Conservation (phyloP, 2,797 vertebrate genomes). For the Poeciliopsis presidionis region DNA sequence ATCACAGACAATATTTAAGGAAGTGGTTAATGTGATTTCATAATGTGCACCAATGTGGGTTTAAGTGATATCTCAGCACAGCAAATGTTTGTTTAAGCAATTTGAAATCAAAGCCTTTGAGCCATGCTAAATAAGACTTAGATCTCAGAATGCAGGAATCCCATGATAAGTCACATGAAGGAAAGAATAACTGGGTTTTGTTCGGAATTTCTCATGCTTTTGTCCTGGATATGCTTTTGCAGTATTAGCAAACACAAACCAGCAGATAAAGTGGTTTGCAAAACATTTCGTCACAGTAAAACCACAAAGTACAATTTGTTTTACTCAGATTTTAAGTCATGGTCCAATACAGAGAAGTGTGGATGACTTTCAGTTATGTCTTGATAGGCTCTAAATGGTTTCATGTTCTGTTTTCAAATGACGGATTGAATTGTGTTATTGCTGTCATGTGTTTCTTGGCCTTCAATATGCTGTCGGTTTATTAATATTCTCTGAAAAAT, state of each 20-base stretch:
- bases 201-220: constrained; percentile 6
- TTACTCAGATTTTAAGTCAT: neutral
- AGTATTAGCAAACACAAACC: constrained; percentile 12
- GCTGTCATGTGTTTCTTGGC: neutral
- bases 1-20: neutral
- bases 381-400: neutral
- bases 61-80: neutral
- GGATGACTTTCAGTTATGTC: neutral
- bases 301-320: neutral
- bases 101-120: neutral
- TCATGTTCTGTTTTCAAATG: neutral
- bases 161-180: constrained; percentile 57
- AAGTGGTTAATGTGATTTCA: neutral
- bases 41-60: neutral
- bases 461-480: neutral
- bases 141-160: constrained; percentile 19
- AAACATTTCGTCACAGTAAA: neutral
- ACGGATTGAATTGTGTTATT: neutral
- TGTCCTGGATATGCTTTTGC: neutral
- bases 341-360: neutral
- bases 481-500: neutral
- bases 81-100: neutral
- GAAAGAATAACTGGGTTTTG: constrained; percentile 10
- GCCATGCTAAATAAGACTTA: constrained; percentile 2
- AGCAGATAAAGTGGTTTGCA: neutral